Percentiles rank a stretch among this genome's conserved stretches.
Evolutionary conservation across 2,797 vertebrate species (phyloP).

Genomic region (Fringilla coelebs): DNA sequence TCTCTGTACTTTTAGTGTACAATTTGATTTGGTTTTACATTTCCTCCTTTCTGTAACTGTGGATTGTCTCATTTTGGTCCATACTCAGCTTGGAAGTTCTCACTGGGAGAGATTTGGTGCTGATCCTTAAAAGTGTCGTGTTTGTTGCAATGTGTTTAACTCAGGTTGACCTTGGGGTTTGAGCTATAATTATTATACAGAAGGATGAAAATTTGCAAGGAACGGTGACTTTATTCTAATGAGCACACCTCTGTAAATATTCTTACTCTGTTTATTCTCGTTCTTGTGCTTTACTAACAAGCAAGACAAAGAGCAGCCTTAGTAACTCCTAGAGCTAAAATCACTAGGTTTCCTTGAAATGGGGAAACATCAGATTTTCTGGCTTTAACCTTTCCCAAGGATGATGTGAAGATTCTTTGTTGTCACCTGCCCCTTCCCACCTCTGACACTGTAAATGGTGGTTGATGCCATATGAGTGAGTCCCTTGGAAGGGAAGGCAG

Average conservation of each 20-base stretch:
- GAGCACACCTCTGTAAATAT: constrained; percentile 33
- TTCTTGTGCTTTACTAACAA: constrained; percentile 52
- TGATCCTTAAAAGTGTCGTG: constrained; percentile 21
- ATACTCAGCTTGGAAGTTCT: background rate
- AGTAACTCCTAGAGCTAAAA: background rate
- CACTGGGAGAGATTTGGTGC: background rate
- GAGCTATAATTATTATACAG: constrained; percentile 47
- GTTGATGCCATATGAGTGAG: fast-evolving
- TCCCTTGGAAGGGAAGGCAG: background rate
- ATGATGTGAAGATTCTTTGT: background rate
- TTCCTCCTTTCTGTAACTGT: background rate
- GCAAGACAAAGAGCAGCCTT: background rate
- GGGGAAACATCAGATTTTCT: background rate
- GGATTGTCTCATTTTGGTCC: background rate
- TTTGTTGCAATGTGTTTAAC: constrained; percentile 47
- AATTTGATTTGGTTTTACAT: background rate
- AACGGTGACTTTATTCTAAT: constrained; percentile 39
- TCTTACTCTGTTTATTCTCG: background rate
- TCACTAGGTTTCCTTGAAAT: background rate
- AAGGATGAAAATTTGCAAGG: constrained; percentile 37
- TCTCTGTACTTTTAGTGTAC: background rate
- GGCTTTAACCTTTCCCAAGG: background rate
- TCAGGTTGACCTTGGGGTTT: constrained; percentile 49
- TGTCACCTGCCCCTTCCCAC: background rate
- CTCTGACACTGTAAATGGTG: background rate